Conservation (phyloP, 2,113 vertebrate species). For the Bujurquina vittata region DNA sequence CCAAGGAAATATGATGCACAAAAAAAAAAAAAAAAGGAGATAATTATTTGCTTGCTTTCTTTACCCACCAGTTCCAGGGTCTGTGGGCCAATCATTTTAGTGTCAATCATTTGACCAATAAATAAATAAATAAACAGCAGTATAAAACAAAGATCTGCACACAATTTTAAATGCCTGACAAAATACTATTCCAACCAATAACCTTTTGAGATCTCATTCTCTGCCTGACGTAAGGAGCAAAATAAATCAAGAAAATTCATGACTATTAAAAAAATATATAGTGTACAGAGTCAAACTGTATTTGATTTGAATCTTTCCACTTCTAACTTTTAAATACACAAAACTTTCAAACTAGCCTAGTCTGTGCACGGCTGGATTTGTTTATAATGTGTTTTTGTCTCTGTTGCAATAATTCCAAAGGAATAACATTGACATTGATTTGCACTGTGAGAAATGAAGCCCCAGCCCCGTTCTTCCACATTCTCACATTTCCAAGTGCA, state of each 20-base stretch:
- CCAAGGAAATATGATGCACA: neutral
- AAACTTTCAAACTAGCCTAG: neutral
- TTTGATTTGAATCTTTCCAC: neutral
- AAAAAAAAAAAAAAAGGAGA: neutral
- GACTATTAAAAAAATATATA: neutral
- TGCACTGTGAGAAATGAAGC: neutral
- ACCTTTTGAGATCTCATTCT: neutral
- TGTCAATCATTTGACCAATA: conserved; percentile 1
- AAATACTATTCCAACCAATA: neutral
- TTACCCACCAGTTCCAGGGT: neutral
- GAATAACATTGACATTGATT: neutral
- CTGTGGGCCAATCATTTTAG: neutral
- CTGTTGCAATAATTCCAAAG: neutral
- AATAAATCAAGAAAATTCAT: neutral
- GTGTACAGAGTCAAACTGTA: conserved; percentile 4
- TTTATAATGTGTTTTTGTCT: neutral
- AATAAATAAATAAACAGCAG: neutral
- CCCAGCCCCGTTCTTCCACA: neutral
- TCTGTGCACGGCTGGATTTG: neutral
- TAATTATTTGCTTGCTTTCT: neutral
- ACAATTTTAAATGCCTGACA: conserved; percentile 1
- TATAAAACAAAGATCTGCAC: neutral
- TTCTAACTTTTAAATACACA: neutral
- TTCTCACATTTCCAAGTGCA: neutral
- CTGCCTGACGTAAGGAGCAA: neutral